Conservation (phyloP, 2,113 vertebrate species). For the Talpa occidentalis region DNA sequence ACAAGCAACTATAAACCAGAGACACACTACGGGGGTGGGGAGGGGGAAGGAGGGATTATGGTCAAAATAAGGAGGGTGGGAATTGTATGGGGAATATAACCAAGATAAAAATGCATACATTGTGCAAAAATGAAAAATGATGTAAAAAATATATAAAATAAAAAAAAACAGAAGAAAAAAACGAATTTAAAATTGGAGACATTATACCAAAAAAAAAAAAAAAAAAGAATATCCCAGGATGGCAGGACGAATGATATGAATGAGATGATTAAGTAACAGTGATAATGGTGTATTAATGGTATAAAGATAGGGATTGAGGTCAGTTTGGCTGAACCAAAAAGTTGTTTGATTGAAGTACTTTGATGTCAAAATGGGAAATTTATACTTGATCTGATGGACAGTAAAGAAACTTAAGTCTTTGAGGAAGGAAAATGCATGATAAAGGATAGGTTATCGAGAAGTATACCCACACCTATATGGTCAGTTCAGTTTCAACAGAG, state of each 20-base stretch:
- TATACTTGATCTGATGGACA: not conserved
- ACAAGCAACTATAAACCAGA: too few species aligned
- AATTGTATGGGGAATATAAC: too few species aligned
- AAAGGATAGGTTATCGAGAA: not conserved
- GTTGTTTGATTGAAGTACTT: not conserved
- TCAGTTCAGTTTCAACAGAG: not conserved
- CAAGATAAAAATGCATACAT: too few species aligned
- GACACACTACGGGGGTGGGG: too few species aligned
- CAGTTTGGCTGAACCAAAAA: not conserved
- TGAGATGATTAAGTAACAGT: not conserved
- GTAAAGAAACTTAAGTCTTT: not conserved
- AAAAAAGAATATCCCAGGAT: not conserved
- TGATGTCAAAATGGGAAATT: constrained; percentile 10
- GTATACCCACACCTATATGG: not conserved
- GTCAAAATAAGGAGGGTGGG: too few species aligned
- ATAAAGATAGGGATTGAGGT: not conserved
- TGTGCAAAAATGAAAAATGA: too few species aligned
- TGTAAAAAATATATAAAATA: too few species aligned
- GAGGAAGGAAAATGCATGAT: not conserved
- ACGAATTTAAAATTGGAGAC: too few species aligned
- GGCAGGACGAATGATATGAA: not conserved
- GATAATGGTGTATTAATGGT: not conserved
- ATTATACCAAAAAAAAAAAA: too few species aligned
- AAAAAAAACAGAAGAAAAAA: too few species aligned
- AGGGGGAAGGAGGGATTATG: too few species aligned